Percentiles rank a stretch among this genome's conserved stretches.
phyloP scores from a whole-genome alignment of 2,797 vertebrate species.

The Phalanger gymnotis region DNA sequence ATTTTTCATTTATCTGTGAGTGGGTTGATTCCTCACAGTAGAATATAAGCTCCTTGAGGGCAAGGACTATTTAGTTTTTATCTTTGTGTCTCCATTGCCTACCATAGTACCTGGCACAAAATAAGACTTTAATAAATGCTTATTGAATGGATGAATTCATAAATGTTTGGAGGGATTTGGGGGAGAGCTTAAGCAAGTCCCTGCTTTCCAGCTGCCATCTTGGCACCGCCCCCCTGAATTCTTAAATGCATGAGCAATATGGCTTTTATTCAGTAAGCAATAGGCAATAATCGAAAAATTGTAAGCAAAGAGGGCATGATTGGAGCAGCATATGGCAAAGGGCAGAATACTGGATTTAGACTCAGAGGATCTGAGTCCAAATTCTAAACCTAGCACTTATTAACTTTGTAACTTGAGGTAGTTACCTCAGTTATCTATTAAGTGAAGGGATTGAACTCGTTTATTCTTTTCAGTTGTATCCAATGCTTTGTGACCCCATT shows the following conservation, averaged over 20 bases:
- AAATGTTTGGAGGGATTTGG: no score
- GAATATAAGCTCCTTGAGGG: no score
- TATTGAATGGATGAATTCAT: not conserved
- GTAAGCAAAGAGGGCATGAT: not conserved
- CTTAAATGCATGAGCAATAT: not conserved
- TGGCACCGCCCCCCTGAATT: no score
- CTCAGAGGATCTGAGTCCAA: not conserved
- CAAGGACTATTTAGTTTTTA: no score
- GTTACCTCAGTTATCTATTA: not conserved
- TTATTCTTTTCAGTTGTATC: no score
- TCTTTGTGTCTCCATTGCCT: not conserved
- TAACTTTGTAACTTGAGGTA: not conserved
- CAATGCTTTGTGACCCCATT: no score
- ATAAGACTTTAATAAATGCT: not conserved
- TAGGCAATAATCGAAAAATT: not conserved
- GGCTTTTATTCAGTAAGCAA: not conserved
- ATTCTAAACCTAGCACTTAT: not conserved
- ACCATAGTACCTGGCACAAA: not conserved
- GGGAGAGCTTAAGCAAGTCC: no score
- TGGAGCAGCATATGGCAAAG: not conserved
- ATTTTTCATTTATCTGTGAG: not conserved
- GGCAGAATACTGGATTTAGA: not conserved
- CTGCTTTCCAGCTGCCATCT: no score
- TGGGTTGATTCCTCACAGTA: not conserved
- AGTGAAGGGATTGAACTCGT: not conserved